Evolutionary conservation across 2,888 invertebrate species (phyloP).

Genomic region (Sarcophaga caerulescens): DNA sequence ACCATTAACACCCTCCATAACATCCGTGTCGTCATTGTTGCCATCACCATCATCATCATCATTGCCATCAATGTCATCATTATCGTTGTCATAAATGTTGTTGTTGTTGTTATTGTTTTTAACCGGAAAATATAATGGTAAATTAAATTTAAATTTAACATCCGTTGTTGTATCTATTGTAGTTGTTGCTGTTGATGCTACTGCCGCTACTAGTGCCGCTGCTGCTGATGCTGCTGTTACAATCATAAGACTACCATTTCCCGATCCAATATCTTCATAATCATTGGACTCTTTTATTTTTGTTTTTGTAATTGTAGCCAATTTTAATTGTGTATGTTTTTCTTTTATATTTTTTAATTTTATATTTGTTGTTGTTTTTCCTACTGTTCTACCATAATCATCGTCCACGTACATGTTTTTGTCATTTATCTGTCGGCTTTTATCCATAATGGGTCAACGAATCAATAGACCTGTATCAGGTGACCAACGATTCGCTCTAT

Average conservation of each 20-base stretch:
- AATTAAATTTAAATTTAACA: constrained; percentile 66
- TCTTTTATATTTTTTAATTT: constrained; percentile 57
- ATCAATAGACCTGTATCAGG: constrained; percentile 80
- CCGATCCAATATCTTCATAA: constrained; percentile 63
- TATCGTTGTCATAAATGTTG: constrained; percentile 45
- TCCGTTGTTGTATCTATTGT: constrained; percentile 50
- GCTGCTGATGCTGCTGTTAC: constrained; percentile 37
- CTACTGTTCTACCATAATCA: constrained; percentile 26
- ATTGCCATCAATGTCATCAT: constrained; percentile 39
- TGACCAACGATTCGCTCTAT: constrained; percentile 84
- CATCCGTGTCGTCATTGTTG: background rate
- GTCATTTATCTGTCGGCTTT: constrained; percentile 63
- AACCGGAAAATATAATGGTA: constrained; percentile 65
- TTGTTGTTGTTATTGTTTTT: constrained; percentile 64
- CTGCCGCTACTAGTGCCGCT: constrained; percentile 42
- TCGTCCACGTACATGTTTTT: constrained; percentile 50
- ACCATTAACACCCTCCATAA: constrained; percentile 21
- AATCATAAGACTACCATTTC: constrained; percentile 63
- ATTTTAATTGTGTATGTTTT: constrained; percentile 62
- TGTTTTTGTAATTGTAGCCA: constrained; percentile 56
- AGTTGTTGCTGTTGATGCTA: constrained; percentile 28
- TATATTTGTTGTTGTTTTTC: constrained; percentile 61
- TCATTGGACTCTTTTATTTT: constrained; percentile 39
- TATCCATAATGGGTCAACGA: constrained; percentile 77
- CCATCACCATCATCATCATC: constrained; percentile 13